Conservation (phyloP, 2,888 invertebrate species). For the Dolomedes plantarius region DNA sequence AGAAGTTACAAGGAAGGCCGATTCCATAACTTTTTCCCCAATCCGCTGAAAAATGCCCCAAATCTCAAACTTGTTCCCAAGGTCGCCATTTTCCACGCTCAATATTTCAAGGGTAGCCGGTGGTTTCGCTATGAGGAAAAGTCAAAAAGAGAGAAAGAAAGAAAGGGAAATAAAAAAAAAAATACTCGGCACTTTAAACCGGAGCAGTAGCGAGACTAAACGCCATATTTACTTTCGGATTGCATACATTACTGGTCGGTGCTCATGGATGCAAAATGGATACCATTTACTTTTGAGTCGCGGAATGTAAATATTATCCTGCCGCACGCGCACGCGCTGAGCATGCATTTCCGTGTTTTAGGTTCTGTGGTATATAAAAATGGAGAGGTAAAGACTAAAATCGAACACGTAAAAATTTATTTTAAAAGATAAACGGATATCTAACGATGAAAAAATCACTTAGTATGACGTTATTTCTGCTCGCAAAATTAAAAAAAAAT, state of each 20-base stretch:
- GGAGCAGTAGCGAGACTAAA: neutral
- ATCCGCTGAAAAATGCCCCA: neutral
- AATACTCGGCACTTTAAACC: neutral
- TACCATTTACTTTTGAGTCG: too few relatives aligned
- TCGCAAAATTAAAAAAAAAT: too few relatives aligned
- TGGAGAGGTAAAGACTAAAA: too few relatives aligned
- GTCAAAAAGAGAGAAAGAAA: neutral
- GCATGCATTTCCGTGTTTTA: too few relatives aligned
- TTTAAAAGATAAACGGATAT: too few relatives aligned
- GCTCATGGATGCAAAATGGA: too few relatives aligned
- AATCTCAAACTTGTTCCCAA: conserved; percentile 3
- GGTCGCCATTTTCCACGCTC: neutral
- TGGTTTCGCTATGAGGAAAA: neutral
- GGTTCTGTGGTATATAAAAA: too few relatives aligned
- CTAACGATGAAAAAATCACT: too few relatives aligned
- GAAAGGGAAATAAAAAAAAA: neutral
- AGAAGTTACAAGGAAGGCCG: neutral
- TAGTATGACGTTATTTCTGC: too few relatives aligned
- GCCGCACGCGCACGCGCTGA: too few relatives aligned
- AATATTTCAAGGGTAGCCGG: conserved; percentile 8
- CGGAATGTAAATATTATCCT: too few relatives aligned
- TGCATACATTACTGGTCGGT: neutral
- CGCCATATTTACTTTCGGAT: neutral
- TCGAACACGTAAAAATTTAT: too few relatives aligned
- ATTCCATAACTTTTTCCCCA: neutral